Base-by-base conservation (phyloP, 1,140 invertebrate species). In the Diachasma alloeum region DNA sequence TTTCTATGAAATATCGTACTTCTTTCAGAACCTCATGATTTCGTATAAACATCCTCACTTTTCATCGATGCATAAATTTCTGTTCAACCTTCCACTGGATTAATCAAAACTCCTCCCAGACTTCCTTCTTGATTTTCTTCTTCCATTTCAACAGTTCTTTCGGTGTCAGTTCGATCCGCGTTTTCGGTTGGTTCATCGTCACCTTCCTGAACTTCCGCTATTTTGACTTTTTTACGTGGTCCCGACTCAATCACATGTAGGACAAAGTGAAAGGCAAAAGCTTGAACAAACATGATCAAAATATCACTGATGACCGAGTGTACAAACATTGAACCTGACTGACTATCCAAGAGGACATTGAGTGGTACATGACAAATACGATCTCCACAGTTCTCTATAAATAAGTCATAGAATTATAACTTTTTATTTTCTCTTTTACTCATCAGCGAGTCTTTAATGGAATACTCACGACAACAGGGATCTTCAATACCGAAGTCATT, bases 401-500 rank as follows among this genome's bases (percentile, higher is more conserved):
- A 70, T 70, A 53, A 37, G 44, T 15, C 46, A 59, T 4, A n/a
- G n/a, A 59, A 26, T 6, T 3, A 59, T 22, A 59, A 26, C 19
- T 59, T 59, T 59, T 17, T 4, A 59, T 78, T 74, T 42, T 31
- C 26, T 70, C 0, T 4, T 59, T 59, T n/a, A n/a, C n/a, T n/a
- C n/a, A n/a, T n/a, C n/a, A n/a, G 22, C n/a, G 22, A 59, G 4
- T 59, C 19, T 9, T 59, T 19, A 59, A 59, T 4, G 53, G 44
- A 74, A 46, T 56, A 74, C 76, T 81, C 67, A 83, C 81, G 79
- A 26, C 81, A 83, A 46, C 81, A 83, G 8, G 80, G 79, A 82
- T 83, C 78, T 53, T 83, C 81, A 19, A 81, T 71, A 19, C 80
- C 70, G 70, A 78, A 81, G 59, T 79, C 76, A 48, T 77, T 81